These are phyloP conservation scores for Gopherus flavomarginatus DNA, from an alignment of 2,113 vertebrate species.

Conservation along the genomic window DNA sequence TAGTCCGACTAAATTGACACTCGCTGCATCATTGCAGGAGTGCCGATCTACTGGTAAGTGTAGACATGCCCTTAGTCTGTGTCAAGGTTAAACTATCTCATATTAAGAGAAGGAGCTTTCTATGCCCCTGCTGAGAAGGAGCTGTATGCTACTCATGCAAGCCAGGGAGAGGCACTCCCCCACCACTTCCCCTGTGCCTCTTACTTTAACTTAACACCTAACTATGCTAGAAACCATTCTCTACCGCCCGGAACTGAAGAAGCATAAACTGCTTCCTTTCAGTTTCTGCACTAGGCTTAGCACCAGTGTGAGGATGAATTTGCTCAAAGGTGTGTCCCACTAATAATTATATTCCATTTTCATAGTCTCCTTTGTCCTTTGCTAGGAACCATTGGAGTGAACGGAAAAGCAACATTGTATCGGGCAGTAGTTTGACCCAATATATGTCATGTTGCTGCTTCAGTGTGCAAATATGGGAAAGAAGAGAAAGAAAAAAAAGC, in stretches of 20 bases:
- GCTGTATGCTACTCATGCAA: neutral
- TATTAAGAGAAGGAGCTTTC: neutral
- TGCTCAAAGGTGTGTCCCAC: neutral
- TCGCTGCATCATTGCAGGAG: neutral
- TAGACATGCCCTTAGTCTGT: neutral
- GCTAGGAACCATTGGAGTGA: neutral
- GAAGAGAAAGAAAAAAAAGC: neutral
- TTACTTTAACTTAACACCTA: neutral
- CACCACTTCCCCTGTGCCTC: neutral
- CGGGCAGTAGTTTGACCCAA: neutral
- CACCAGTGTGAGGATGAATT: neutral
- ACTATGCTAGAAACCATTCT: neutral
- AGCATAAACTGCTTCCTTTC: neutral
- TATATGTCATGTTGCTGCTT: neutral
- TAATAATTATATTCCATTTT: neutral
- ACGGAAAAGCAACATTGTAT: neutral
- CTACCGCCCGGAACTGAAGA: neutral
- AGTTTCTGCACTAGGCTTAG: neutral
- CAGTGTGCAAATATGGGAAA: neutral
- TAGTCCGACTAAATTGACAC: too few species aligned
- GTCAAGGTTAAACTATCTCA: neutral
- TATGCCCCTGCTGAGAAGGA: neutral
- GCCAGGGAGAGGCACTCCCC: neutral
- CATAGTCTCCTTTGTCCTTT: rapidly evolving
- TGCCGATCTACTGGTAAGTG: neutral